Evolutionary conservation across 2,888 invertebrate species (phyloP).

Genomic region (Bombyx huttoni): DNA sequence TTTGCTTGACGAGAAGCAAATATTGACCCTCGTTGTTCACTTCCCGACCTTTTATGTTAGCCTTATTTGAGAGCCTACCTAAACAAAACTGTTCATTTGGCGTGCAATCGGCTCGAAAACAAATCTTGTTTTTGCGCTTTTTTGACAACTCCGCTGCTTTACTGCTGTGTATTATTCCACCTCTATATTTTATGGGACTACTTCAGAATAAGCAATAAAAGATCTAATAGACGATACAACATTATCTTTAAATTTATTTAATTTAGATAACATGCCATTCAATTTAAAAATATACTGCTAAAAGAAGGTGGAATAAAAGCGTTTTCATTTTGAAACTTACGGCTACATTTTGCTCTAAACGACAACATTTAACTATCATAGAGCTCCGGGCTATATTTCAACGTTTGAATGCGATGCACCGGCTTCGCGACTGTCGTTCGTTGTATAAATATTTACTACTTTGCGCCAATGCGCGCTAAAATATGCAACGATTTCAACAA

Average conservation of each 20-base stretch:
- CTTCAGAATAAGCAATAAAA: too few relatives aligned
- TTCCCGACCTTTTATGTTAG: conserved; percentile 33
- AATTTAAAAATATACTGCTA: too few relatives aligned
- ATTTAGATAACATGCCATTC: too few relatives aligned
- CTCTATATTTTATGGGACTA: neutral
- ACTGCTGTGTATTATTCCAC: neutral
- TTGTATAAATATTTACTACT: conserved; percentile 20
- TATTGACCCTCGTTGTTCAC: conserved; percentile 40
- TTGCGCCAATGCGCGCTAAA: conserved; percentile 2
- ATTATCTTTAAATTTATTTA: too few relatives aligned
- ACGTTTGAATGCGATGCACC: conserved; percentile 8
- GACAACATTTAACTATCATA: neutral
- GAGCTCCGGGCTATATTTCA: conserved; percentile 9
- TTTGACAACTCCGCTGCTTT: neutral
- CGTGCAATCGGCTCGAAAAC: conserved; percentile 7
- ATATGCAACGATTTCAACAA: neutral
- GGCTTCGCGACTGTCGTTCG: conserved; percentile 10
- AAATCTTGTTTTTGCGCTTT: conserved; percentile 8
- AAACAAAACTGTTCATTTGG: conserved; percentile 22
- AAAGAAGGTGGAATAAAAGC: too few relatives aligned
- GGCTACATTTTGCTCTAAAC: too few relatives aligned
- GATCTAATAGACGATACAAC: too few relatives aligned
- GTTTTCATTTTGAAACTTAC: too few relatives aligned
- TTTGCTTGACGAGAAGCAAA: conserved; percentile 55
- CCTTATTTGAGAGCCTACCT: conserved; percentile 22